Evolutionary conservation across 1,140 invertebrate species (phyloP).

Genomic region (Cydia splendana): DNA sequence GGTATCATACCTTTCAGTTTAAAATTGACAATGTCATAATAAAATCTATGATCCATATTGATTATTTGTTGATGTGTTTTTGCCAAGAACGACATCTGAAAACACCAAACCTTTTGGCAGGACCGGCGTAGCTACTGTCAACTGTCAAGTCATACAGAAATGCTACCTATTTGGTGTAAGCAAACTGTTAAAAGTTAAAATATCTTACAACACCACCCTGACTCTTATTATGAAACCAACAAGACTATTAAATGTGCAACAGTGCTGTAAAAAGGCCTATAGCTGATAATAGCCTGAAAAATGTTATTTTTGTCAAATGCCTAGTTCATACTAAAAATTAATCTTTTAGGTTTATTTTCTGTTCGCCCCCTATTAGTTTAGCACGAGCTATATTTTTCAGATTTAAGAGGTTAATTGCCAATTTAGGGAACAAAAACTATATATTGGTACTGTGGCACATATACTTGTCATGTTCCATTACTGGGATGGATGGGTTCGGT

Average conservation of each 20-base stretch:
- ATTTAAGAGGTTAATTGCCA: conserved; percentile 14
- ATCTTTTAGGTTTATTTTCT: not conserved
- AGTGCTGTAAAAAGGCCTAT: not conserved
- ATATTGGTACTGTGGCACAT: not conserved
- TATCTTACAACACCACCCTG: conserved; percentile 40
- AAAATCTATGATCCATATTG: conserved; percentile 1
- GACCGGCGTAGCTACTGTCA: conserved; percentile 45
- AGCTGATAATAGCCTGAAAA: conserved; percentile 31
- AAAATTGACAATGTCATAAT: conserved; percentile 14
- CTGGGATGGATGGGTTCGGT: not conserved
- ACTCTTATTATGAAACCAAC: not conserved
- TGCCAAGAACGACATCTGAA: conserved; percentile 67
- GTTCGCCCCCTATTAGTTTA: not conserved
- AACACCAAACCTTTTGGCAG: conserved; percentile 58
- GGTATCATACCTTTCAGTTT: not conserved
- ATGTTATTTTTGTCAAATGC: conserved; percentile 33
- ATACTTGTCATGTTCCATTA: not conserved
- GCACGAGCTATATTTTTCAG: conserved; percentile 16
- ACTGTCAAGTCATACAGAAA: conserved; percentile 53
- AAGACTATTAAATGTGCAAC: not conserved
- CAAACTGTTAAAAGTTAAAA: conserved; percentile 36
- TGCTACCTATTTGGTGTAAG: conserved; percentile 65
- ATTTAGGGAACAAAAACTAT: conserved; percentile 13
- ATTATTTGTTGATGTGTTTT: not conserved
- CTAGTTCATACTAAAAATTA: conserved; percentile 40